Conservation (phyloP, 2,797 vertebrate genomes). For the Pipistrellus kuhlii region DNA sequence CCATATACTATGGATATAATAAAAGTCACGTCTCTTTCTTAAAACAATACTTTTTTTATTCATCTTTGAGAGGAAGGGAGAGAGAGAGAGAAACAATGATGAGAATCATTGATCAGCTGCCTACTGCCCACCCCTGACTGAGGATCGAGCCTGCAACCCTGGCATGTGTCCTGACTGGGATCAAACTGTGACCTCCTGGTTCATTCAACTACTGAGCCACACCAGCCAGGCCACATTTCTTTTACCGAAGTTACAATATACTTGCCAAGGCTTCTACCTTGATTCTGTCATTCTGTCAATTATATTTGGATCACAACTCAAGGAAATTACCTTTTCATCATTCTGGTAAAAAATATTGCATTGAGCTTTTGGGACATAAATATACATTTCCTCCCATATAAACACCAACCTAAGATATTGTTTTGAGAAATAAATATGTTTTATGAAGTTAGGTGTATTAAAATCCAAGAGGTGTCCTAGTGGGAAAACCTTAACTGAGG, state of each 20-base stretch:
- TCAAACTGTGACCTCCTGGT: no score
- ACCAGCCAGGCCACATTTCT: neutral
- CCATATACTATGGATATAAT: neutral
- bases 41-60: no score
- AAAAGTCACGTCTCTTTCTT: neutral
- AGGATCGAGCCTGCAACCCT: no score
- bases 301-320: slow-evolving; percentile 36
- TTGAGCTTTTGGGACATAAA: slow-evolving; percentile 70
- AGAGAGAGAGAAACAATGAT: no score
- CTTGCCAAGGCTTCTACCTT: slow-evolving; percentile 6
- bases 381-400: slow-evolving; percentile 13
- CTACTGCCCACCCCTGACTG: no score
- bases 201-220: no score
- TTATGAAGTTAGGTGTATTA: slow-evolving; percentile 68
- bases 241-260: neutral
- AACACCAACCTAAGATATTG: slow-evolving; percentile 44
- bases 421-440: slow-evolving; percentile 59
- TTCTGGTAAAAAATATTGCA: slow-evolving; percentile 68
- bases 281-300: slow-evolving; percentile 31
- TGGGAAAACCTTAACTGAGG: neutral
- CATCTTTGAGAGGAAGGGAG: no score
- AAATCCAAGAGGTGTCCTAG: slow-evolving; percentile 46
- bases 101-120: no score
- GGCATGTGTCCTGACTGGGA: no score
- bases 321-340: slow-evolving; percentile 48